Evolutionary conservation across 2,888 invertebrate species (phyloP), one percentile per base, ranked within the genome.

Genomic region (Machimus rusticus): DNA sequence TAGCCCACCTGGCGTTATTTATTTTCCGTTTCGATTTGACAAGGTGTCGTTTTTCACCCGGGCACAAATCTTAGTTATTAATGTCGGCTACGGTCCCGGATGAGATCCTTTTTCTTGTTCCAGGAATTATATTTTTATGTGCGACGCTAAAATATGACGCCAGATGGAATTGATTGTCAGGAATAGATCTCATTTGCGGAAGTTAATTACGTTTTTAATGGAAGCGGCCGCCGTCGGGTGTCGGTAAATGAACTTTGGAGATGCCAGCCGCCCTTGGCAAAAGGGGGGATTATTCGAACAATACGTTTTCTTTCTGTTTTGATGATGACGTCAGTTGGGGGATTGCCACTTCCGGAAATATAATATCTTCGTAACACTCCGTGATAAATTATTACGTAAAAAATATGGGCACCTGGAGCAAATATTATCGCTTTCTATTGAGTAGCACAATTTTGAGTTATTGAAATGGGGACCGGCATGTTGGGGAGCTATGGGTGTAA

Each of bases 21-120:
- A 81, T 81, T 81, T 55, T 81, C 55, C 55, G 81, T 81, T 81
- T 46, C 81, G 51, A 81, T 81, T 81, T 81, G 81, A 81, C 81
- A 81, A 51, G 81, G 81, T 81, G 55, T 81, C 81, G 81, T 81
- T 81, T 81, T 81, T 81, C 81, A 81, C 55, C 51, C 31, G 39
- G 81, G 66, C 66, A 66, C 81, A 55, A 81, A 81, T 81, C 81
- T 81, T 81, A 81, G 81, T 81, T 81, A 81, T 81, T 81, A 81
- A 81, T 81, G 81, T 81, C 81, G 55, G 81, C 51, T 81, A 81
- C 81, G 43, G 43, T 23, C 66, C 66, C 66, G 78, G 78, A 78
- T 78, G 43, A 78, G 78, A 81, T 81, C 81, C 55, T 39, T 77
- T 39, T 39, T 39, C 39, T 39, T 77, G 37, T 77, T 23, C 39